Evolutionary conservation across 2,797 vertebrate species (phyloP), one percentile per base, ranked within the genome.

Genomic region (Semaprochilodus insignis): DNA sequence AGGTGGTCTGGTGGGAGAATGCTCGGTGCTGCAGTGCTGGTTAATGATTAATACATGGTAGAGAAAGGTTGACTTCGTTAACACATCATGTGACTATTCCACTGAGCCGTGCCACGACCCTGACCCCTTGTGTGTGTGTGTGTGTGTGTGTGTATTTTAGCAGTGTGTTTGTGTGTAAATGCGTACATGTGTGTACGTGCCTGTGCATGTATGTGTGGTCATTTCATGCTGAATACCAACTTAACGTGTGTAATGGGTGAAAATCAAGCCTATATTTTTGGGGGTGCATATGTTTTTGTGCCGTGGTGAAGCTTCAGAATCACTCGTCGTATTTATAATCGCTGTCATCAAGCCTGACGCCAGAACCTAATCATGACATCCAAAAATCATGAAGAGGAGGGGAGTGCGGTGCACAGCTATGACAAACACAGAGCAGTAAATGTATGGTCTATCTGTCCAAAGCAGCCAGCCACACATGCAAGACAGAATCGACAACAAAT

Each of bases 21-120:
- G 77, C 31, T 40, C 27, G 25, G 72, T 69, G 80, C 80, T 0
- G 74, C 82, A 74, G 80, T 85, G 75, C 82, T 88, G 80, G 85
- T 87, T 87, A 88, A 87, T 87, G 84, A 88, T 88, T 88, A 88
- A 88, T 85, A 77, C 44, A 77, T 87, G 85, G 77, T 88, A 82
- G 63, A 78, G 81, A 83, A 85, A 84, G 87, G 85, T 85, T 85
- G 86, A 83, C 85, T 87, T 88, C 74, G 83, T 88, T 87, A 88
- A 87, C 81, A 82, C 84, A 83, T 81, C 87, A 87, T 85, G 87
- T 88, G 84, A 88, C 87, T 79, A 86, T 81, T 87, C 83, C 86
- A 80, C 83, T 77, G 80, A 81, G 82, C 80, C 74, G 66, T 78
- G 55, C 71, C 77, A 74, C 74, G 78, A 85, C 84, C 85, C 77